Conservation (phyloP, 2,888 invertebrate genomes). For the Dorcus parallelipipedus region DNA sequence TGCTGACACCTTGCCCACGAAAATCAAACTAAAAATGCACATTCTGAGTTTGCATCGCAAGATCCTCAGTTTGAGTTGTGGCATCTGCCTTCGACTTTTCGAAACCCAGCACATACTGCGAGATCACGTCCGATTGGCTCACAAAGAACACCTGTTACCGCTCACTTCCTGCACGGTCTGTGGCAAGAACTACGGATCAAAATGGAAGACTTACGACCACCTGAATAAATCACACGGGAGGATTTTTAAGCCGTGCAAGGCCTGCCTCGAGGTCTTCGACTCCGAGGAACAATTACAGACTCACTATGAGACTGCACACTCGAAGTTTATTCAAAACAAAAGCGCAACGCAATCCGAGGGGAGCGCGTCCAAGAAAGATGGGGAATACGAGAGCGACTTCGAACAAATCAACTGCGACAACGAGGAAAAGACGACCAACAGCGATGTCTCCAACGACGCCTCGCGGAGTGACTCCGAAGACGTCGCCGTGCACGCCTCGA, state of each 20-base stretch:
- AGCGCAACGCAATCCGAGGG: not conserved
- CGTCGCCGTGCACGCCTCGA: conserved; percentile 7
- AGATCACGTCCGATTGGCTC: conserved; percentile 54
- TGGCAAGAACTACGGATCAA: conserved; percentile 58
- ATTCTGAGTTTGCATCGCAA: conserved; percentile 55
- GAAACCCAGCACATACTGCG: conserved; percentile 55
- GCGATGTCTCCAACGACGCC: conserved; percentile 12
- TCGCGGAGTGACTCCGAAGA: conserved; percentile 11
- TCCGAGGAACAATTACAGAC: conserved; percentile 51
- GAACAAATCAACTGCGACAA: conserved; percentile 23
- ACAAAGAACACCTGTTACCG: conserved; percentile 48
- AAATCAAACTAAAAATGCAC: conserved; percentile 59
- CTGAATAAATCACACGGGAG: conserved; percentile 58
- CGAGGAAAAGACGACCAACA: conserved; percentile 19
- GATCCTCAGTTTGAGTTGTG: conserved; percentile 56
- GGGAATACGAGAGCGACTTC: conserved; percentile 18
- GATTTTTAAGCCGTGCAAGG: conserved; percentile 56
- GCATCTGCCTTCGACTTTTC: conserved; percentile 56
- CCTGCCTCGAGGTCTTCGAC: conserved; percentile 58
- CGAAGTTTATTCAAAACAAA: conserved; percentile 18
- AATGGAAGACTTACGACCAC: conserved; percentile 60
- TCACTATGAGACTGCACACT: conserved; percentile 50
- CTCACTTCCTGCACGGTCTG: conserved; percentile 58
- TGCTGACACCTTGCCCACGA: conserved; percentile 56
- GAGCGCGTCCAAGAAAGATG: conserved; percentile 7